A percentile compares a stretch with the other conserved stretches of the same genome.
These are phyloP conservation scores for Sebastes miniatus DNA, from an alignment of 2,797 vertebrate species.

Conservation along the genomic window DNA sequence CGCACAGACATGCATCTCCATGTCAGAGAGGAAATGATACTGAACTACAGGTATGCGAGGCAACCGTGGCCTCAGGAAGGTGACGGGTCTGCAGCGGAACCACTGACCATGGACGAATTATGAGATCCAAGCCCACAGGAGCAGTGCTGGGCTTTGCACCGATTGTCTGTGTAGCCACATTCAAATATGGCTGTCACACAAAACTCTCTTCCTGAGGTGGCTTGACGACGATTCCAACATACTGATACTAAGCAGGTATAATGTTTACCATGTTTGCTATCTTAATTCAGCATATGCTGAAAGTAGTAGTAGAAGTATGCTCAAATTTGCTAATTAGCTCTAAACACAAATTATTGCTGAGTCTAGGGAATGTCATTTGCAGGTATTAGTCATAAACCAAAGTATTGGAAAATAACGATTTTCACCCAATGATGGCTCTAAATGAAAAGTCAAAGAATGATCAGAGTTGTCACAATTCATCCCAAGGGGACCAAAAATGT, in stretches of 20 bases:
- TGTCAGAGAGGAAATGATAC: slow-evolving; percentile 61
- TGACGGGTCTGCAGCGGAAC: not conserved
- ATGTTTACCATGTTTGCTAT: not conserved
- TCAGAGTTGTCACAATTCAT: not conserved
- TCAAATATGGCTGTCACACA: not conserved
- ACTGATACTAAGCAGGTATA: not conserved
- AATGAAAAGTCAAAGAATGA: not conserved
- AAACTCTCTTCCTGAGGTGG: not conserved
- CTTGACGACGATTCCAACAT: not conserved
- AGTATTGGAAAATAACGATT: not conserved
- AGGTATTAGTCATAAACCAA: not conserved
- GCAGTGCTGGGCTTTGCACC: not conserved
- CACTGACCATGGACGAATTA: not conserved
- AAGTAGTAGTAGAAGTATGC: not conserved
- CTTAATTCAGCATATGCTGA: not conserved
- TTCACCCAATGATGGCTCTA: not conserved
- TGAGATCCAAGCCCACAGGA: not conserved
- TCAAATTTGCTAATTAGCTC: not conserved
- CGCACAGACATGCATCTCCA: slow-evolving; percentile 42
- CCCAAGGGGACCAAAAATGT: not conserved
- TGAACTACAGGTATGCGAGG: slow-evolving; percentile 42
- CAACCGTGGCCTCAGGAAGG: not conserved
- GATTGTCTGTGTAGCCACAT: not conserved
- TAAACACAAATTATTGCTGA: not conserved
- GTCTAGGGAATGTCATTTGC: not conserved